Evolutionary conservation across 2,113 vertebrate species (phyloP), one percentile per base, ranked within the genome.

Genomic region (Anguilla rostrata): DNA sequence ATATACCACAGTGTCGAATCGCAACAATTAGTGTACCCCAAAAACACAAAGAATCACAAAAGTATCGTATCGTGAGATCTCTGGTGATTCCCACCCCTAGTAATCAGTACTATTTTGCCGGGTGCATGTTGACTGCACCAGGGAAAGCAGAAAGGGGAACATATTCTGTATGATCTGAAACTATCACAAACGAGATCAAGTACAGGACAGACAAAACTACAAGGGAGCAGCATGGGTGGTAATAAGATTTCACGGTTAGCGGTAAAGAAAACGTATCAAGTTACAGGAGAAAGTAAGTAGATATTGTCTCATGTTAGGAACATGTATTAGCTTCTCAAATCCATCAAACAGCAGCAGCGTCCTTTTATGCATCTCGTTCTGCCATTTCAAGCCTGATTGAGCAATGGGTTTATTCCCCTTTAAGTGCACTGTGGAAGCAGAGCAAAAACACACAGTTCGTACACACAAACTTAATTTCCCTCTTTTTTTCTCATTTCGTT

Each of bases 381-480:
- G 71, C 12, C 26, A 75, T n/a, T 34, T 75, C 26, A 75, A 75
- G n/a, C 71, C n/a, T 75, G 71, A 26, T 75, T 75, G 26, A 75
- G 34, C n/a, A 75, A 20, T 5, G 71, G 71, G 71, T 75, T 75
- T 75, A 22, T 66, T 66, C 80, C 40, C 14, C 39, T 81, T 81
- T 20, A 81, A 43, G 12, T 56, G 43, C 43, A 83, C 66, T n/a
- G n/a, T 20, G 89, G 88, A 88, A 89, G 53, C 90, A 93, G 92
- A 94, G 84, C 89, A 90, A 93, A 93, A 88, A 86, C 88, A 92
- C 88, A 88, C 90, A 81, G 83, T 63, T 87, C 34, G 34, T 34
- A 88, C 91, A 91, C 93, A 91, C 89, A 94, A 92, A 93, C 86
- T 90, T 92, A 91, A 94, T 95, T 94, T 94, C 91, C 93, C 90